Evolutionary conservation across 1,140 invertebrate species (phyloP), one percentile per base, ranked within the genome.

Genomic region (Amphibalanus amphitrite): DNA sequence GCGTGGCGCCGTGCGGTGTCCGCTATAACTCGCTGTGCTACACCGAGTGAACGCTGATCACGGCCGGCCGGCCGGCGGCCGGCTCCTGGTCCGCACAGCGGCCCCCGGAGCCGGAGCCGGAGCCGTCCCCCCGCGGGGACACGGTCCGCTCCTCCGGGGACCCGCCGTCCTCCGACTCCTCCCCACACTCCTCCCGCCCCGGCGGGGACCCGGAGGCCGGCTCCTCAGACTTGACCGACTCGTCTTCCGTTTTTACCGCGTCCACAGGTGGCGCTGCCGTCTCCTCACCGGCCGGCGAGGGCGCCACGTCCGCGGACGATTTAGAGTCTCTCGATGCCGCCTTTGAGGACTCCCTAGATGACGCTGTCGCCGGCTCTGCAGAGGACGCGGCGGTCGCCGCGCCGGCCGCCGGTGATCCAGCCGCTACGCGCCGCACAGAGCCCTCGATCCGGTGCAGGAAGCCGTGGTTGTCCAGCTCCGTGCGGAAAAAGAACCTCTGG

Each of bases 401-500:
- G 13, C 17, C 47, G 47, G 6, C 47, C 47, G 47, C 13, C 17
- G 47, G 47, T 20, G 47, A 59, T 1, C 13, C 13, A 1, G 47
- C 47, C 13, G 47, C 1, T 20, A 59, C 47, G 47, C 47, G 47
- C 1, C 47, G 47, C 17, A 59, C 47, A 23, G 47, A 59, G 47
- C 47, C 47, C 47, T 59, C 47, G 1, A 59, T 13, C 20, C 47
- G 74, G 75, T 88, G 87, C 23, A 82, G 80, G 70, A 85, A 85
- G 20, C 83, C 82, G 78, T 96, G 94, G 78, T 96, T 93, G 74
- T 95, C 91, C 0, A 95, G 79, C 79, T 97, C 93, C 0, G 91
- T 88, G 69, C 90, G 85, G 81, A 96, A 96, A 82, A 93, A 95
- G 81, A 95, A 97, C 74, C 89, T 90, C 70, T 91, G 83, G 15